Evolutionary conservation across 2,888 invertebrate species (phyloP), one percentile per base, ranked within the genome.

Genomic region (Cheilosia pagana): DNA sequence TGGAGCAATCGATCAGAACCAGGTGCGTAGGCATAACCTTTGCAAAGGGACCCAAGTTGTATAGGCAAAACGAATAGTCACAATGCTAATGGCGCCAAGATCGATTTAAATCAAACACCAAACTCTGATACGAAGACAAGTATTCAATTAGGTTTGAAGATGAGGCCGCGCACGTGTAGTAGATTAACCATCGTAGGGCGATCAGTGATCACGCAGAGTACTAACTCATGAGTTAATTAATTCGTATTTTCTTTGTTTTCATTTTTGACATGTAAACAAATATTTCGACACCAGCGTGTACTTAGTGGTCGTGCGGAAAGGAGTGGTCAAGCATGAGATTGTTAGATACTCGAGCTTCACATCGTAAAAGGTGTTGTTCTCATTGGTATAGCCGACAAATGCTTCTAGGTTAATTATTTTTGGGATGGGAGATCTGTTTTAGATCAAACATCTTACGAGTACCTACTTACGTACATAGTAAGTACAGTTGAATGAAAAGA

Each of bases 1-100:
- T 75, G 28, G 75, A 75, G 75, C 75, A 59, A 5, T 53, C 35
- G n/a, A 31, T 43, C 28, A 35, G 52, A 53, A 16, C n/a, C 31
- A 45, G 41, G 21, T 14, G 21, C 12, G 7, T 19, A 35, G 45
- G 28, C 12, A 19, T 21, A 14, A 28, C 23, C 59, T 59, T 59
- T 50, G 60, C 60, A 60, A n/a, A 16, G 39, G 16, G 16, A 7
- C 23, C 48, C 6, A 19, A 35, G 7, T 50, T 63, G 10, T 35
- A 35, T 19, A 23, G 12, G 8, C 10, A 31, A 10, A 16, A 28
- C 16, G 16, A 68, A 39, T 68, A 16, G 10, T 21, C 19, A 31
- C 4, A 35, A 12, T 2, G n/a, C 16, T 16, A 19, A 16, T 28
- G 8, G 28, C 48, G 70, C 70, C 59, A 70, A 25, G 59, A 39